Conservation (phyloP, 1,140 invertebrate genomes). For the Gerris buenoi region DNA sequence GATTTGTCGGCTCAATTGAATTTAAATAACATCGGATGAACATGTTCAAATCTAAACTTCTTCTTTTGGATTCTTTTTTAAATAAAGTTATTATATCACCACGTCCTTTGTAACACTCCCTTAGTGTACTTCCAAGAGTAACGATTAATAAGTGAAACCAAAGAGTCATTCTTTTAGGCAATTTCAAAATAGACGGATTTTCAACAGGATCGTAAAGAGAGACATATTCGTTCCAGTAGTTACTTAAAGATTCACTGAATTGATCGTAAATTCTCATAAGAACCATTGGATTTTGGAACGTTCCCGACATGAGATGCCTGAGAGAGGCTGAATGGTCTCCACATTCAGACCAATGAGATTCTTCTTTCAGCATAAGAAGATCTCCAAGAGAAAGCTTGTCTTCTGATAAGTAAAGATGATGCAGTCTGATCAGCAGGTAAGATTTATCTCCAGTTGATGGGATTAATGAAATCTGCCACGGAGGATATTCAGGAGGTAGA, state of each 20-base stretch:
- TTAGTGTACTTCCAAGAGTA: neutral
- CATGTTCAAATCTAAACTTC: constrained; percentile 12
- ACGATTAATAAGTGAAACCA: neutral
- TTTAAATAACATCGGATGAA: neutral
- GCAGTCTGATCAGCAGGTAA: constrained; percentile 54
- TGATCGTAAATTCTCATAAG: constrained; percentile 30
- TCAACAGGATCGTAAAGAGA: constrained; percentile 60
- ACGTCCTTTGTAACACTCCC: constrained; percentile 15
- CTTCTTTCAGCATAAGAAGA: constrained; percentile 46
- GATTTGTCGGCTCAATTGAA: constrained; percentile 2
- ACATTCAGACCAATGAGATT: constrained; percentile 17
- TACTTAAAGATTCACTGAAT: constrained; percentile 47
- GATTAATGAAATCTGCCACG: constrained; percentile 66
- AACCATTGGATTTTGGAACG: constrained; percentile 11
- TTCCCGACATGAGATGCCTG: constrained; percentile 13
- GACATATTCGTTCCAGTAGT: constrained; percentile 63
- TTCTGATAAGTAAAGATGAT: constrained; percentile 55
- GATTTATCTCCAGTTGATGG: constrained; percentile 44
- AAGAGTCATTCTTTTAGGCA: constrained; percentile 27
- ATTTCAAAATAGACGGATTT: constrained; percentile 45
- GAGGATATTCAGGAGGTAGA: constrained; percentile 45
- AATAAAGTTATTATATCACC: constrained; percentile 10
- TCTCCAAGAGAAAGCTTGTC: constrained; percentile 53
- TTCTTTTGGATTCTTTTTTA: constrained; percentile 24
- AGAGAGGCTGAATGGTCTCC: neutral